A percentile compares a stretch with the other conserved stretches of the same genome.
These are phyloP conservation scores for Tortrix viridana DNA, from an alignment of 2,888 invertebrate genomes.

Conservation along the genomic window DNA sequence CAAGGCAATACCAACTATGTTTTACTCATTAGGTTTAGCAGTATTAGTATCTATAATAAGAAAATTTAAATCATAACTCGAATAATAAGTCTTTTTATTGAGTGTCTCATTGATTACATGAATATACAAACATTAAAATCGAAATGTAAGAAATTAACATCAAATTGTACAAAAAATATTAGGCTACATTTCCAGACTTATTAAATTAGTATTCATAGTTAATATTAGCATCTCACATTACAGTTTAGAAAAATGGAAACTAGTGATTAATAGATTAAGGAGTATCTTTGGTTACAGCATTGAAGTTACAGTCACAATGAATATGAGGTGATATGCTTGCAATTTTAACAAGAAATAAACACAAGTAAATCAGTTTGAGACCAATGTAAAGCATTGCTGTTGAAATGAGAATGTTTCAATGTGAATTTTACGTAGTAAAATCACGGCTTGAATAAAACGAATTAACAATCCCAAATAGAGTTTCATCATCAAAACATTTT, in stretches of 20 bases:
- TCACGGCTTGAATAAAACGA: too few relatives aligned
- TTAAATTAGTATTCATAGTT: constrained; percentile 32
- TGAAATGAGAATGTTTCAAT: background rate
- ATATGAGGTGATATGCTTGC: background rate
- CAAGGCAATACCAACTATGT: too few relatives aligned
- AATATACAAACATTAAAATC: too few relatives aligned
- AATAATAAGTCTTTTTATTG: too few relatives aligned
- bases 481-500: too few relatives aligned
- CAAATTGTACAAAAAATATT: background rate
- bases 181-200: constrained; percentile 16
- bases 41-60: too few relatives aligned
- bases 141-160: too few relatives aligned
- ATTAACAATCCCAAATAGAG: too few relatives aligned
- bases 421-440: background rate
- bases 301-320: background rate
- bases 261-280: constrained; percentile 25
- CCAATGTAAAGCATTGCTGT: constrained; percentile 26
- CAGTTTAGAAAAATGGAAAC: constrained; percentile 19
- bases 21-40: too few relatives aligned
- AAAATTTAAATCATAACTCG: too few relatives aligned
- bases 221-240: constrained; percentile 42
- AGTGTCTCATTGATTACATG: too few relatives aligned
- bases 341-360: constrained; percentile 6
- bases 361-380: background rate
- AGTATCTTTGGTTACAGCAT: constrained; percentile 34